These are phyloP conservation scores for Columbina picui DNA, from an alignment of 2,113 vertebrate genomes.

Conservation along the genomic window DNA sequence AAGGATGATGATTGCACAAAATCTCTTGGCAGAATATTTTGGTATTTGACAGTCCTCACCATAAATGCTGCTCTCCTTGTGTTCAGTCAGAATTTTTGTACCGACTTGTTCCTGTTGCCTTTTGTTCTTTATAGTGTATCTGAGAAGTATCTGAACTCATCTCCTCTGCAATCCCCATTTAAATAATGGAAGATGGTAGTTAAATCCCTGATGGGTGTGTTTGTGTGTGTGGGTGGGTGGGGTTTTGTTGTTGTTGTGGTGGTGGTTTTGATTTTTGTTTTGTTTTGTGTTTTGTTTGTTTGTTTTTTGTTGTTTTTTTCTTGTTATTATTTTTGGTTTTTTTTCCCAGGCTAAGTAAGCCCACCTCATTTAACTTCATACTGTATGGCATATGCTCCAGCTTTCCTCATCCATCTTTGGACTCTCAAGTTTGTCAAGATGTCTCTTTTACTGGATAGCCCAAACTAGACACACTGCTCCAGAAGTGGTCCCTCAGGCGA, in stretches of 20 bases:
- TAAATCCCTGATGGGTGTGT: neutral
- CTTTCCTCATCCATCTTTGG: neutral
- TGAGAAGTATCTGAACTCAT: neutral
- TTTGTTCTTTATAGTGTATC: neutral
- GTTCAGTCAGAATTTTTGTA: neutral
- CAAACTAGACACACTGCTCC: neutral
- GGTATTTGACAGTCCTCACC: neutral
- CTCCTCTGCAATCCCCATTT: neutral
- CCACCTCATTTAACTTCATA: neutral
- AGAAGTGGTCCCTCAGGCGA: neutral
- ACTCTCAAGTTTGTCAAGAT: neutral
- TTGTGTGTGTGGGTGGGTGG: too few relatives aligned
- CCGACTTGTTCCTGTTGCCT: neutral
- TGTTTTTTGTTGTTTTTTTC: too few relatives aligned
- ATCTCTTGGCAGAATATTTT: neutral
- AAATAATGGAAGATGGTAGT: neutral
- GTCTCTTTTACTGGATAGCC: neutral
- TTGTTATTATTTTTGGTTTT: neutral
- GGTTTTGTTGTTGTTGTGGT: too few relatives aligned
- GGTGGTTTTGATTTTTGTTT: too few relatives aligned
- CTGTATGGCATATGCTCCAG: neutral
- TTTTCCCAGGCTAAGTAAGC: neutral
- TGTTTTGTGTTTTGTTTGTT: too few relatives aligned
- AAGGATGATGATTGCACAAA: neutral
- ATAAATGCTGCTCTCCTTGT: neutral